Evolutionary conservation across 2,888 invertebrate species (phyloP), one percentile per base, ranked within the genome.

Genomic region (Steinernema carpocapsae): DNA sequence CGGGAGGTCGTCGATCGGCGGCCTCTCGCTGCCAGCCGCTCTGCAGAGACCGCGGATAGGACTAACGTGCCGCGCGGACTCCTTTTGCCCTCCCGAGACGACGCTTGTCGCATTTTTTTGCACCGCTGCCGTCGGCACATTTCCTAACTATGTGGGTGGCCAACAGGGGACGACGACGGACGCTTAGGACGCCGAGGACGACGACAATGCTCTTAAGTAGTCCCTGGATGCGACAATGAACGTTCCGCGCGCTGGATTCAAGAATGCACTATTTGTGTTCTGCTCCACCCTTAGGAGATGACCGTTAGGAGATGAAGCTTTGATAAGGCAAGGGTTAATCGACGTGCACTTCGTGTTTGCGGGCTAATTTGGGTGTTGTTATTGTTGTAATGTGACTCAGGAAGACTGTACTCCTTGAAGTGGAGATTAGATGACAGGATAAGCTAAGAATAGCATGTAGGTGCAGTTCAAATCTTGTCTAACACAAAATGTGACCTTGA

Each of bases 51-150:
- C 37, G 37, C 37, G 37, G n/a, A n/a, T n/a, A 37, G 37, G 37
- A 37, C 37, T n/a, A 37, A 6, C 10, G 37, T 14, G 48, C 48
- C 48, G 48, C 48, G 19, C 48, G 48, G 48, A 64, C 64, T 64
- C 32, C 37, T 17, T 64, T 64, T 32, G 64, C 17, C 64, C 64
- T 64, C 64, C 37, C 37, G 37, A 32, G 17, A 32, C 64, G 29
- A 17, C 48, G 64, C 32, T 48, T 32, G 64, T 32, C 64, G 64
- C 64, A 12, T 56, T 64, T 64, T 48, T 52, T 64, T 64, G 64
- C 64, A 37, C 52, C 48, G 24, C 52, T 37, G 37, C 37, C 37
- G 37, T 37, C 37, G 37, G 37, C 37, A 37, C 37, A 37, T 37
- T 37, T 37, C 37, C 37, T 37, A 19, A 19, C 48, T 26, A 64